phyloP scores from a whole-genome alignment of 2,888 invertebrate genomes.

The Heliconius erato region DNA sequence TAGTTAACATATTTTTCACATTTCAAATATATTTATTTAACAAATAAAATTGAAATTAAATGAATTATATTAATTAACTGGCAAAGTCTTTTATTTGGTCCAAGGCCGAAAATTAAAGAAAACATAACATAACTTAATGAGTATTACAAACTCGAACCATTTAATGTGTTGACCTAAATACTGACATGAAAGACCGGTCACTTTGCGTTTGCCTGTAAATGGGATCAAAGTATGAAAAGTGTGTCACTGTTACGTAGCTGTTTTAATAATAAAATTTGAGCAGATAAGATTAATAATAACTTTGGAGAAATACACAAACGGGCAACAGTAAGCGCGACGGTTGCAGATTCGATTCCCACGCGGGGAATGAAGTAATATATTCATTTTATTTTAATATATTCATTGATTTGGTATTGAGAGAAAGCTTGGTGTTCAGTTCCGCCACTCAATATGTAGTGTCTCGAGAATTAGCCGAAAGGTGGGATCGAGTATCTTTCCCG shows the following conservation, averaged over 20 bases:
- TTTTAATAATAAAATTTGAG: neutral
- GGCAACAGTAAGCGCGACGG: too few species aligned
- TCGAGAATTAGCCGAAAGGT: too few species aligned
- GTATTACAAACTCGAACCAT: conserved; percentile 47
- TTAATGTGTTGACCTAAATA: conserved; percentile 49
- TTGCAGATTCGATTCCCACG: too few species aligned
- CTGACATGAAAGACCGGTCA: conserved; percentile 45
- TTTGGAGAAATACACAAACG: neutral
- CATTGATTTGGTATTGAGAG: too few species aligned
- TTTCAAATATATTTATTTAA: too few species aligned
- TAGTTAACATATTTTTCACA: too few species aligned
- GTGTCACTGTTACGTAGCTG: conserved; percentile 19
- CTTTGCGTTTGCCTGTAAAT: conserved; percentile 4
- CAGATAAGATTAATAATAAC: neutral
- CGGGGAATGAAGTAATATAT: too few species aligned
- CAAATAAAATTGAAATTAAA: too few species aligned
- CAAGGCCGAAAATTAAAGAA: conserved; percentile 47
- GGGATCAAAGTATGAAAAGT: conserved; percentile 17
- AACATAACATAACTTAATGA: conserved; percentile 46
- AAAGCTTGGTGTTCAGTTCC: too few species aligned
- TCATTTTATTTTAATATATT: too few species aligned
- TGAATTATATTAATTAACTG: neutral
- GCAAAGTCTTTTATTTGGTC: conserved; percentile 31
- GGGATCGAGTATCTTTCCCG: too few species aligned
- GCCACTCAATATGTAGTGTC: too few species aligned